Evolutionary conservation across 2,888 invertebrate species (phyloP), one percentile per base, ranked within the genome.

Genomic region (Eucera pruinosa): DNA sequence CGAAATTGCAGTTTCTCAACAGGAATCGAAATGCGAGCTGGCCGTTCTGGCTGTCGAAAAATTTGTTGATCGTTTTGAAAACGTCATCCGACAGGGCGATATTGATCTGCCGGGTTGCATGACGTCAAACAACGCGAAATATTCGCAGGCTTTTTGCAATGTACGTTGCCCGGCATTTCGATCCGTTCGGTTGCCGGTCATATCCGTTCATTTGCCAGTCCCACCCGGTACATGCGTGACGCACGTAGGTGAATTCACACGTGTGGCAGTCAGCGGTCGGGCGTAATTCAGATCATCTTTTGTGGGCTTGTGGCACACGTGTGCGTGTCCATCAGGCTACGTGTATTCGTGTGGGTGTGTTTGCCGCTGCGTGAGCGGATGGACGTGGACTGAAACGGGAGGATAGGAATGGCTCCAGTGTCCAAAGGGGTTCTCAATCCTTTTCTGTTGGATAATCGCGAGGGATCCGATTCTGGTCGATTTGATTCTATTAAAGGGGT

Each of bases 231-330:
- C 65, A 72, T 60, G 52, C 68, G 64, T 60, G 70, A 57, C 48
- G 67, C 62, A 75, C 82, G 78, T 85, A 83, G 86, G 87, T 88
- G 84, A 86, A 88, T 89, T 88, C 87, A 84, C 88, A 90, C 87
- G 88, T 89, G 88, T 78, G 78, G 78, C 80, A 84, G 72, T 83
- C 84, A 85, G 86, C 86, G 84, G 83, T 86, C 71, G 82, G 79
- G 82, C 86, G 89, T 89, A 89, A 89, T 90, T 90, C 81, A 78
- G 78, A 80, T 84, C 81, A 78, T 84, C 81, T 79, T 86, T 74
- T 69, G 79, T 80, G 80, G 81, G 78, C 62, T 71, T 79, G 74
- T 62, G 73, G 70, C 66, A 66, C 68, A 54, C 75, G 75, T 69
- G 79, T 65, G 60, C 48, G 73, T 57, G 47, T 55, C 52, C 67